A percentile compares a stretch with the other conserved stretches of the same genome.
These are phyloP conservation scores for Daphoenositta chrysoptera DNA, from an alignment of 2,113 vertebrate species.

Conservation along the genomic window DNA sequence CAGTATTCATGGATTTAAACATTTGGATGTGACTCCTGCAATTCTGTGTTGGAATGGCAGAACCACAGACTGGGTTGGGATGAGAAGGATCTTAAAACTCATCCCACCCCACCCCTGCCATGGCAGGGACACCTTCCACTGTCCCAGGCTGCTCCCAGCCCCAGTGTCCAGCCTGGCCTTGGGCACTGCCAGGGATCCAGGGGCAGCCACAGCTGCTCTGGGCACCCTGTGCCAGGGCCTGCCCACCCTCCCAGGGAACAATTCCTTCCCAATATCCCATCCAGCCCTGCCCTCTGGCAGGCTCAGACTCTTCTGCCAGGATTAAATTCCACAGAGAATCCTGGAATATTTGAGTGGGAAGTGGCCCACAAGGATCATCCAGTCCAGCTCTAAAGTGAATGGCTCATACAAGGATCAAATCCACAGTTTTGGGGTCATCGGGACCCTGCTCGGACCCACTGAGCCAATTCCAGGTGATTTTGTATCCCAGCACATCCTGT, in stretches of 20 bases:
- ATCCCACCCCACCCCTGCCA: not conserved
- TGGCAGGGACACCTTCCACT: not conserved
- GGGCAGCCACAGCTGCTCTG: not conserved
- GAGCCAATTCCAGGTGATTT: not conserved
- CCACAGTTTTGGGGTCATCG: rapidly evolving
- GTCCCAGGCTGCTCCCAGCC: not conserved
- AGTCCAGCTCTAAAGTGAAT: too few species aligned
- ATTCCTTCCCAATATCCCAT: not conserved
- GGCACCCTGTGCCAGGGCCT: not conserved
- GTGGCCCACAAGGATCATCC: not conserved
- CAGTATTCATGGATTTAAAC: not conserved
- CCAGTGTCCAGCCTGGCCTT: not conserved
- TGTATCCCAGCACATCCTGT: rapidly evolving
- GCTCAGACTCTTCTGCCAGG: not conserved
- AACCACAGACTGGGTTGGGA: not conserved
- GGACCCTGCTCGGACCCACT: not conserved
- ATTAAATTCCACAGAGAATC: not conserved
- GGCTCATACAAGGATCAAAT: not conserved
- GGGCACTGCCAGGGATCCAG: not conserved
- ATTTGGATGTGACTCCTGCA: not conserved
- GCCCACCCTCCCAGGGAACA: not conserved
- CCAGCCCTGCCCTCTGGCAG: not conserved
- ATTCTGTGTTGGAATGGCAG: not conserved
- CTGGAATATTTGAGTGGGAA: not conserved
- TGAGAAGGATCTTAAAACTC: not conserved